Percentiles rank a stretch among this genome's conserved stretches.
Conservation (phyloP, 2,113 vertebrate genomes). For the Pitta sordida region DNA sequence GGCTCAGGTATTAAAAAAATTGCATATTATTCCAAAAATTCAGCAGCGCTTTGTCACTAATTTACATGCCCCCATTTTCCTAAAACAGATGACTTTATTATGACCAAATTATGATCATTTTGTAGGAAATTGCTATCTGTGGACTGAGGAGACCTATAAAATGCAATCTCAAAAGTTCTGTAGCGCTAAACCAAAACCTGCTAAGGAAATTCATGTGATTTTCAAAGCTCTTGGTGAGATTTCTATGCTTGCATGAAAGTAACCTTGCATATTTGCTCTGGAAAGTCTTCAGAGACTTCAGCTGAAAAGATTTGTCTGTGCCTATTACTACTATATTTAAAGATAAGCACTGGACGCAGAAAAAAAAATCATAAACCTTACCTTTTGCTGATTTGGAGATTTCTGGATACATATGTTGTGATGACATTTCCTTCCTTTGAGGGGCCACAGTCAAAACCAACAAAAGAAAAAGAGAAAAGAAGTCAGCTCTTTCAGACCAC, state of each 20-base stretch:
- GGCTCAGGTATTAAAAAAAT: background rate
- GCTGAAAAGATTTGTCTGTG: background rate
- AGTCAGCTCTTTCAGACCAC: background rate
- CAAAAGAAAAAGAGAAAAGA: background rate
- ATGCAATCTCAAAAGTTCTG: background rate
- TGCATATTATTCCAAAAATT: background rate
- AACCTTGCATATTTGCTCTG: background rate
- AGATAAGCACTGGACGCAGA: background rate
- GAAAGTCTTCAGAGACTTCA: background rate
- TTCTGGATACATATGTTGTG: rapidly evolving
- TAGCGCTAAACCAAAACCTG: background rate
- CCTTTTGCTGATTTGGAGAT: background rate
- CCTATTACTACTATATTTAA: background rate
- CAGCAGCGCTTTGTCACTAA: background rate
- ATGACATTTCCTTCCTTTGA: background rate
- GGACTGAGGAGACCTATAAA: background rate
- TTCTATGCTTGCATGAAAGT: background rate
- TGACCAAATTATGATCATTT: background rate
- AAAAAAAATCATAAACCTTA: rapidly evolving
- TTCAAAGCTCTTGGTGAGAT: background rate
- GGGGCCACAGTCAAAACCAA: background rate
- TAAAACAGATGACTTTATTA: background rate
- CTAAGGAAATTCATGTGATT: background rate
- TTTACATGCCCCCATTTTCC: background rate
- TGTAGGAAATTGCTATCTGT: background rate